A percentile compares a stretch with the other conserved stretches of the same genome.
Evolutionary conservation across 2,113 vertebrate species (phyloP).

Genomic region (Ahaetulla prasina): DNA sequence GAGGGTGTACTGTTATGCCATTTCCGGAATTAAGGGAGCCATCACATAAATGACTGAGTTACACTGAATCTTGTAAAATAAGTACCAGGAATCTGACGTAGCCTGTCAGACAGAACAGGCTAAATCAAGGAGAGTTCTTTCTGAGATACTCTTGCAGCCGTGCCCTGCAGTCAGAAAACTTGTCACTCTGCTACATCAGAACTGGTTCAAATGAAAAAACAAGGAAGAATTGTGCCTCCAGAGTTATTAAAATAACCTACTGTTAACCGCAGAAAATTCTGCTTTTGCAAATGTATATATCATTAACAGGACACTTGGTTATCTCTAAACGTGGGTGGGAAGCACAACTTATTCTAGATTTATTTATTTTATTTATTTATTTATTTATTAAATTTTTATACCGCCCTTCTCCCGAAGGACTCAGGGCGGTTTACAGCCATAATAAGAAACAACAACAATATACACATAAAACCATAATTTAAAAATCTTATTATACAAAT

Average conservation of each 20-base stretch:
- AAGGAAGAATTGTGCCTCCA: neutral
- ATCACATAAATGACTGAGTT: neutral
- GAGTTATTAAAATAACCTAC: neutral
- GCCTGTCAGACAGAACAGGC: neutral
- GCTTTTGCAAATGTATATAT: neutral
- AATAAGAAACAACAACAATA: no score
- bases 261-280: neutral
- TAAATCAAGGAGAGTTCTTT: neutral
- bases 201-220: neutral
- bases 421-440: no score
- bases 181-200: neutral
- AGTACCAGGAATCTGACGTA: neutral
- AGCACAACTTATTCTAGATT: neutral
- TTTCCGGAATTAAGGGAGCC: neutral
- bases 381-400: no score
- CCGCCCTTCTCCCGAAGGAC: no score
- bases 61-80: neutral
- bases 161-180: neutral
- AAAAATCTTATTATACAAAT: no score
- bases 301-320: neutral
- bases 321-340: neutral
- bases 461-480: no score
- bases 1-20: neutral
- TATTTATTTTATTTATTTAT: no score
- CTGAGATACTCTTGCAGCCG: neutral